Base-by-base conservation (phyloP, 2,797 vertebrate species). In the Protonibea diacanthus region DNA sequence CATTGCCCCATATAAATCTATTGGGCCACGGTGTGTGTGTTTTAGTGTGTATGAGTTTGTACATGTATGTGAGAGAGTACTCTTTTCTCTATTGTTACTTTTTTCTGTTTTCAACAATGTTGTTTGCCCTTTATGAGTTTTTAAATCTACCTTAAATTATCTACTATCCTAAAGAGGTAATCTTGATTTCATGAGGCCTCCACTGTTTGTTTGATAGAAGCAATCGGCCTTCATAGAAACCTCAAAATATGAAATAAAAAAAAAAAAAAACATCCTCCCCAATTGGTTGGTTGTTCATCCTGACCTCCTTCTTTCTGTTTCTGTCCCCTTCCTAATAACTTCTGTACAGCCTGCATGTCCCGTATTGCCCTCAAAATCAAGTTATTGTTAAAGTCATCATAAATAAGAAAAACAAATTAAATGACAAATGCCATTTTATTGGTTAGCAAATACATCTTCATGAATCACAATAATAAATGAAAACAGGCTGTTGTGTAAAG, bases 1-100 rank as follows among this genome's bases (percentile, higher is more conserved):
- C 53, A 70, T 70, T 86, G 86, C 75, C 83, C 86, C 63, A 80
- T 67, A 88, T 82, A 88, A 92, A 89, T 86, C 91, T 88, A 81
- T 63, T 84, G 82, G 83, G 76, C 62, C 76, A 75, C 55, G 58
- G 77, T 82, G 59, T 72, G 52, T 76, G 78, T 76, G 75, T 71
- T 81, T 69, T 6, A 17, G 74, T 70, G 69, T 66, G 69, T 74
- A 58, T 83, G 44, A 71, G 45, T 66, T 64, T 64, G 48, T n/a
- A n/a, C 33, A 38, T 25, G 23, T 42, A 9, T 45, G 56, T 18
- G n/a, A 27, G 60, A 18, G 10, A 42, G 23, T 51, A 29, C 15
- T 63, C 18, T 3, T 55, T 5, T 25, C 23, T 44, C 20, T 40
- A 14, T 53, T 51, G 9, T 57, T 53, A 7, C 6, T 49, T 74